Percentiles rank a stretch among this genome's conserved stretches.
These are phyloP conservation scores for Trachurus trachurus DNA, from an alignment of 2,797 vertebrate species.

Conservation along the genomic window DNA sequence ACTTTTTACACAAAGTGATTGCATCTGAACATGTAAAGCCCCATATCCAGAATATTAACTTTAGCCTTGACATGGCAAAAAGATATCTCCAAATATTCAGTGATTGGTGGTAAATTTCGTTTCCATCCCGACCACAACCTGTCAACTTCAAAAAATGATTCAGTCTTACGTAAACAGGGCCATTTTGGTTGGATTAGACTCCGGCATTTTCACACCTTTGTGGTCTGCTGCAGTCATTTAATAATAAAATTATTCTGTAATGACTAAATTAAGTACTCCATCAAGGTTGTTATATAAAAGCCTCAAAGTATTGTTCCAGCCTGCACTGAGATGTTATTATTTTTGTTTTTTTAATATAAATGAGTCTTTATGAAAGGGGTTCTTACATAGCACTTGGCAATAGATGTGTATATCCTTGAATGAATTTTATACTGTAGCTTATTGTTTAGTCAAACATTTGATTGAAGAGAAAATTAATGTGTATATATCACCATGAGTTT, in stretches of 20 bases:
- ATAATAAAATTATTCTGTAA: neutral
- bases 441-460: neutral
- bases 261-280: neutral
- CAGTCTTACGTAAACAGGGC: neutral
- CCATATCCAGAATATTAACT: neutral
- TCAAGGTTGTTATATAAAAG: neutral
- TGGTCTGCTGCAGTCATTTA: neutral
- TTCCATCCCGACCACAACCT: neutral
- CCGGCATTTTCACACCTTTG: neutral
- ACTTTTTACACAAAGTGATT: neutral
- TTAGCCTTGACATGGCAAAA: neutral
- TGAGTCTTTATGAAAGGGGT: neutral
- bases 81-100: neutral
- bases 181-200: neutral
- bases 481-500: neutral
- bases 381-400: neutral
- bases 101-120: neutral
- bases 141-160: neutral
- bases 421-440: neutral
- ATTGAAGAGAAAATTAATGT: neutral
- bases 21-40: neutral
- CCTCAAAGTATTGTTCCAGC: neutral
- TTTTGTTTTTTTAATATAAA: conserved; percentile 19
- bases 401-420: neutral
- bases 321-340: neutral